Base-by-base conservation (phyloP, 2,797 vertebrate genomes). In the Spheniscus humboldti region DNA sequence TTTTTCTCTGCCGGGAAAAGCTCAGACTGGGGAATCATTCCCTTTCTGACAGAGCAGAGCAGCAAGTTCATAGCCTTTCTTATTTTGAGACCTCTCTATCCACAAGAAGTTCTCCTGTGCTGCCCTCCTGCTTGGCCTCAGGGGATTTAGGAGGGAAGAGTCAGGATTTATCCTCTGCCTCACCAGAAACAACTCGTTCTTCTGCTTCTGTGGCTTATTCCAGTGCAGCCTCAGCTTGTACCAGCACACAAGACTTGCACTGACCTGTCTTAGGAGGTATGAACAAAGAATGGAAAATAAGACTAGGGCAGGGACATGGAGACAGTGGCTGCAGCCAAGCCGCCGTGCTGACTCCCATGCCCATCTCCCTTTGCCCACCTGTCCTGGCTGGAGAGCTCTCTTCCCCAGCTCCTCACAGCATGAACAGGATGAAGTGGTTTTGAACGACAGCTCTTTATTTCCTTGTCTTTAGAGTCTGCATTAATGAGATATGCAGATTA, bases 401-500 rank as follows among this genome's bases (percentile, higher is more conserved):
- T 43, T 79, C 30, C 41, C 41, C 7, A 1, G n/a, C 15, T 94
- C 27, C n/a, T 84, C 63, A 73, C 66, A 76, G 62, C 55, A 39
- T 6, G 35, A 93, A 88, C 22, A 78, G 74, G 57, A 93, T 68
- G 45, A 90, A 94, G 43, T 31, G 22, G 4, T 37, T 88, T 62
- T 93, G 92, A 96, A 84, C 66, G 62, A 79, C 55, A 73, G 88
- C 37, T 79, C 80, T 86, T 90, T 88, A 85, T 81, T 95, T 94
- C 59, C 80, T 39, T 48, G 14, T 83, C 82, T 88, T 93, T 53
- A 53, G 76, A 81, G 50, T 63, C 55, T 93, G 77, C 43, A 82
- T 86, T 96, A 93, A 95, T 82, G 59, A 96, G 88, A 93, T 92
- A 93, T 41, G 83, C 69, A 96, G 67, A 93, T 96, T 68, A 95